phyloP scores from a whole-genome alignment of 2,888 invertebrate genomes.

The Phengaris arion region DNA sequence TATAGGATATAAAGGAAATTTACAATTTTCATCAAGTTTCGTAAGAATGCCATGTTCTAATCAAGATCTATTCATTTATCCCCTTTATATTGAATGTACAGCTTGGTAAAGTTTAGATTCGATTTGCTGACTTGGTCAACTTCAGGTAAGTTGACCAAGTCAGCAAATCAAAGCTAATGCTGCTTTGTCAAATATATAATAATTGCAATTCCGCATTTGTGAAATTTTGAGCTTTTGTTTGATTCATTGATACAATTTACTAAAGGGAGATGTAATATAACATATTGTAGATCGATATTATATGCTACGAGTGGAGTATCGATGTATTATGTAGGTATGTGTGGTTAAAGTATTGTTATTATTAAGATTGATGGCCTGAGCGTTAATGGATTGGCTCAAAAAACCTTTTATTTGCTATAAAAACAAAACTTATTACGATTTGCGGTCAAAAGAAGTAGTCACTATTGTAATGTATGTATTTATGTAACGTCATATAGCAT shows the following conservation, averaged over 20 bases:
- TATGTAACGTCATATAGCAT: neutral
- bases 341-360: slow-evolving; percentile 22
- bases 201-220: neutral
- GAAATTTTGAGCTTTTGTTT: neutral
- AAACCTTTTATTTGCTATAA: neutral
- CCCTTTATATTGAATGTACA: neutral
- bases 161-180: too few species aligned
- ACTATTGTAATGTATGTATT: neutral
- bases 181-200: neutral
- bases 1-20: slow-evolving; percentile 8
- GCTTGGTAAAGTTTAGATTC: neutral
- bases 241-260: neutral
- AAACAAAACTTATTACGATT: neutral
- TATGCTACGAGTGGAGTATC: neutral
- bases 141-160: too few species aligned
- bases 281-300: slow-evolving; percentile 1
- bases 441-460: neutral
- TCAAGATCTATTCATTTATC: neutral
- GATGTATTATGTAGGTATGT: neutral
- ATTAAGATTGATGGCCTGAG: neutral
- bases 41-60: neutral
- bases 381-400: neutral
- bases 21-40: neutral
- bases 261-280: neutral
- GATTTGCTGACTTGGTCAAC: neutral